Conservation (phyloP, 53 echinoderm and acorn worm species). For the Echinometra lucunter region DNA sequence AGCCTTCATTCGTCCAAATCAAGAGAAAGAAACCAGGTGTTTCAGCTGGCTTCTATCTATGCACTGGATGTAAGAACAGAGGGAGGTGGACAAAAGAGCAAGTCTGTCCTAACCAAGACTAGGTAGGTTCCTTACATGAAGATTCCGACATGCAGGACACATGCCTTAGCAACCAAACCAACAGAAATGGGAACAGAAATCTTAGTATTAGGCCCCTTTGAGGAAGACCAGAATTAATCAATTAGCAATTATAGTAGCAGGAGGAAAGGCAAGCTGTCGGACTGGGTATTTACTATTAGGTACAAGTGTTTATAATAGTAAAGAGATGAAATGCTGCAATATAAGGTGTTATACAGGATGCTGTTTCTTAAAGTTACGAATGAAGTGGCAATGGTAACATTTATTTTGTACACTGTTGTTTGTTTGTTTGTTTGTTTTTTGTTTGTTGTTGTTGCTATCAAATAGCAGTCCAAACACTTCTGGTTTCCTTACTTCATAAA, state of each 20-base stretch:
- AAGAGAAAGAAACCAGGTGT: constrained; percentile 79
- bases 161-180: background rate
- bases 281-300: background rate
- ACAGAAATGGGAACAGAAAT: background rate
- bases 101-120: constrained; percentile 80
- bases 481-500: background rate
- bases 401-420: no score
- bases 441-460: no score
- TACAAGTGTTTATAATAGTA: background rate
- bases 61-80: constrained; percentile 90
- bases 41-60: constrained; percentile 88
- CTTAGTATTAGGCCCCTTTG: background rate
- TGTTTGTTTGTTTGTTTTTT: no score
- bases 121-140: constrained; percentile 62
- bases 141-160: background rate
- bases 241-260: background rate
- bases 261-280: background rate
- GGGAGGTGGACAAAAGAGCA: constrained; percentile 75
- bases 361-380: no score
- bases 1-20: constrained; percentile 85
- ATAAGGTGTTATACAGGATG: no score
- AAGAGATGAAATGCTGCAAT: background rate
- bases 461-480: background rate
- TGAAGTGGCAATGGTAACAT: no score
- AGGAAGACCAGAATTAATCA: background rate